Evolutionary conservation across 2,797 vertebrate species (phyloP).

Genomic region (Siniperca undulata): DNA sequence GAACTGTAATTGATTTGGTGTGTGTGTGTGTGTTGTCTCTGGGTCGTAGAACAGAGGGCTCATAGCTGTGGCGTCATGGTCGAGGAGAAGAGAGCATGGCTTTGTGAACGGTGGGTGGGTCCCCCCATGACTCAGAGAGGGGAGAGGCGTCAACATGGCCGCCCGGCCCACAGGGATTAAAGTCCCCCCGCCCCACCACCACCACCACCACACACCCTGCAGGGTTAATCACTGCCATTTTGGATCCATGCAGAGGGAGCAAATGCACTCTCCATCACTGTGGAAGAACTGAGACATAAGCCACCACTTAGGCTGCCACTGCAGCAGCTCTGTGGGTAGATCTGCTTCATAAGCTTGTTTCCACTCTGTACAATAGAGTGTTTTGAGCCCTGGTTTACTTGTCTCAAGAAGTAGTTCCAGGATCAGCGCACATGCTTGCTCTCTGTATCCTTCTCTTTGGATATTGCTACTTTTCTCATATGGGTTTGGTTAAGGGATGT

Average conservation of each 20-base stretch:
- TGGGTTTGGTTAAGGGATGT: conserved; percentile 45
- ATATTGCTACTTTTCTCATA: conserved; percentile 30
- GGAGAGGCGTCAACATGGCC: conserved; percentile 79
- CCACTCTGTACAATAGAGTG: conserved; percentile 57
- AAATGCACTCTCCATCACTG: conserved; percentile 74
- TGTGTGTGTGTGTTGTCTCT: conserved; percentile 76
- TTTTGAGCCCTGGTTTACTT: conserved; percentile 56
- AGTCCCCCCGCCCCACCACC: conserved; percentile 40
- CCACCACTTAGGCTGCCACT: conserved; percentile 61
- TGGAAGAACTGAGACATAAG: conserved; percentile 82
- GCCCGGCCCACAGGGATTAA: conserved; percentile 69
- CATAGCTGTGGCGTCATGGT: conserved; percentile 77
- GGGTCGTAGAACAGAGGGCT: conserved; percentile 80
- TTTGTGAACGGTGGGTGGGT: conserved; percentile 82
- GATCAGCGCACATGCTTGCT: conserved; percentile 26
- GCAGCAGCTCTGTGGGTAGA: conserved; percentile 58
- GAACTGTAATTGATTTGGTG: conserved; percentile 86
- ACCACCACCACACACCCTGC: conserved; percentile 58
- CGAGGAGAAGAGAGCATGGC: conserved; percentile 81
- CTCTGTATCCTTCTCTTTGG: conserved; percentile 31
- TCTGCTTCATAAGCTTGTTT: conserved; percentile 67
- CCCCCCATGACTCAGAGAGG: conserved; percentile 82
- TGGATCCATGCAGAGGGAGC: conserved; percentile 73
- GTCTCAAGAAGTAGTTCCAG: conserved; percentile 45
- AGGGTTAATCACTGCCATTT: conserved; percentile 83